Evolutionary conservation across 2,797 vertebrate genomes (phyloP).

Genomic region (Xyrichtys novacula): DNA sequence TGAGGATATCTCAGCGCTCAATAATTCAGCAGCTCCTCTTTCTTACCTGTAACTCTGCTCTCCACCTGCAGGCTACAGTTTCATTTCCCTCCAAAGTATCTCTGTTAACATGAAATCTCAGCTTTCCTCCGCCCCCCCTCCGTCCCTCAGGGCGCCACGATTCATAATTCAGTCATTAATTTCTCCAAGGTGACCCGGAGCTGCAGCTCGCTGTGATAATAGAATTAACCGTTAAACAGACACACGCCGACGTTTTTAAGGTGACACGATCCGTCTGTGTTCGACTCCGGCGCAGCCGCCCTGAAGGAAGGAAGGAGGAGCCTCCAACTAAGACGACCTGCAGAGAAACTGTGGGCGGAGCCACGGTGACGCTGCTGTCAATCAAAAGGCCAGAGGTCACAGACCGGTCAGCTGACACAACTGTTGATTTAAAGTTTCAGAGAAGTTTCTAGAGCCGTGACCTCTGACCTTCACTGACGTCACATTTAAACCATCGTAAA

Average conservation of each 20-base stretch:
- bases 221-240: slow-evolving; percentile 69
- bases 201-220: slow-evolving; percentile 51
- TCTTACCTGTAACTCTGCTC: slow-evolving; percentile 65
- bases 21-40: slow-evolving; percentile 78
- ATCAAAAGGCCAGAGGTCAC: slow-evolving; percentile 48
- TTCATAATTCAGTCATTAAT: slow-evolving; percentile 75
- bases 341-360: slow-evolving; percentile 51
- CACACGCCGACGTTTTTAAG: slow-evolving; percentile 55
- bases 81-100: slow-evolving; percentile 55
- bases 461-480: no score
- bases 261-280: slow-evolving; percentile 55
- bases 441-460: no score
- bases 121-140: slow-evolving; percentile 64
- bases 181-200: slow-evolving; percentile 64
- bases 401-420: no score
- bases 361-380: slow-evolving; percentile 39
- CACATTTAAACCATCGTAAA: no score
- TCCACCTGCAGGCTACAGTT: slow-evolving; percentile 49
- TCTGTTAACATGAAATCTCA: slow-evolving; percentile 71
- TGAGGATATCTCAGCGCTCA: slow-evolving; percentile 78
- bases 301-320: no score
- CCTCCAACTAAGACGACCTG: slow-evolving; percentile 68
- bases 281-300: slow-evolving; percentile 49
- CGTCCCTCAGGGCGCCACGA: slow-evolving; percentile 50
- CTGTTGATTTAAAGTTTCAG: no score